These are phyloP conservation scores for Cottoperca gobio DNA, from an alignment of 2,797 vertebrate species.

Conservation along the genomic window DNA sequence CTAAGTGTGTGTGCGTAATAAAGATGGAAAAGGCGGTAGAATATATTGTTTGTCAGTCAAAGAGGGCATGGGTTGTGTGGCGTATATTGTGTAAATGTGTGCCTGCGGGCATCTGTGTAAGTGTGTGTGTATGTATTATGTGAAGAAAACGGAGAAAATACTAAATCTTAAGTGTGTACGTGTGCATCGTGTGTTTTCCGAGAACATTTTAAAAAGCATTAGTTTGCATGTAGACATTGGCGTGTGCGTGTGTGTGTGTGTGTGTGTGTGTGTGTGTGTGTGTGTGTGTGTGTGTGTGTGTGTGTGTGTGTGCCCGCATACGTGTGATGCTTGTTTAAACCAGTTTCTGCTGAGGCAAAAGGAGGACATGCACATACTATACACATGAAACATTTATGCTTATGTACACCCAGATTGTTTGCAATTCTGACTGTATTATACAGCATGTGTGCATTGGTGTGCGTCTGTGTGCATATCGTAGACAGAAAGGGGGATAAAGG, in stretches of 20 bases:
- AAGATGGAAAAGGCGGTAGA: constrained; percentile 32
- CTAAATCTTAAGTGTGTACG: neutral
- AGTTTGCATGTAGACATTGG: no score
- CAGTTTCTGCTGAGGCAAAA: constrained; percentile 8
- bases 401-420: constrained; percentile 35
- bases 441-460: constrained; percentile 21
- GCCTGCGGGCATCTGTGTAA: constrained; percentile 14
- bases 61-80: constrained; percentile 27
- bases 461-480: constrained; percentile 17
- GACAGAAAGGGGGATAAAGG: constrained; percentile 50
- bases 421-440: constrained; percentile 39
- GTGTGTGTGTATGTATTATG: constrained; percentile 1
- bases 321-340: constrained; percentile 22
- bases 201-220: constrained; percentile 19
- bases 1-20: constrained; percentile 53
- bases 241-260: neutral
- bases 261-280: neutral
- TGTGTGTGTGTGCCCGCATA: neutral
- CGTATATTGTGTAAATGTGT: constrained; percentile 21
- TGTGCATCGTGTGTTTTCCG: constrained; percentile 3
- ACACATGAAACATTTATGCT: constrained; percentile 65
- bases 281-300: constrained; percentile 12
- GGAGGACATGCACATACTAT: constrained; percentile 20
- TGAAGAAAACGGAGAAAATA: constrained; percentile 5
- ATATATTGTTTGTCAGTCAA: constrained; percentile 47